Evolutionary conservation across 2,888 invertebrate genomes (phyloP).

Genomic region (Acholoe squamosa): DNA sequence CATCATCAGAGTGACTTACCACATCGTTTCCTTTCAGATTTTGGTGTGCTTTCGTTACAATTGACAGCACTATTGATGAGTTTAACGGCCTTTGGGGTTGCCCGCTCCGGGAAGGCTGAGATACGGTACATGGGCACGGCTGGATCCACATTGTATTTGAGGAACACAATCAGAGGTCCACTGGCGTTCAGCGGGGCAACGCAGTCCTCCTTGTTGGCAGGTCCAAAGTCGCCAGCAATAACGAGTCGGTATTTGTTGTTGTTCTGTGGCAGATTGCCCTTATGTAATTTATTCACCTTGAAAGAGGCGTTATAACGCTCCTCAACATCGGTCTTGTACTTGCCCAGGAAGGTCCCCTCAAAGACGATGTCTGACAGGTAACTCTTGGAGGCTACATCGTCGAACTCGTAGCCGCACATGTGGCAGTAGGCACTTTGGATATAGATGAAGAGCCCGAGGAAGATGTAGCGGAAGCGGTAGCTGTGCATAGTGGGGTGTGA

Average conservation of each 20-base stretch:
- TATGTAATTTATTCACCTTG: constrained; percentile 46
- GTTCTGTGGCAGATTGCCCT: constrained; percentile 44
- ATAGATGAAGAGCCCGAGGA: constrained; percentile 61
- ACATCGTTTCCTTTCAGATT: neutral
- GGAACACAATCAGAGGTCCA: constrained; percentile 42
- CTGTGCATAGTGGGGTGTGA: constrained; percentile 49
- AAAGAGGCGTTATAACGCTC: constrained; percentile 47
- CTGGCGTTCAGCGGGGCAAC: constrained; percentile 40
- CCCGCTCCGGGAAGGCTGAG: constrained; percentile 54
- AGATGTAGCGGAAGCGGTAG: constrained; percentile 62
- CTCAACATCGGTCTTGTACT: constrained; percentile 35
- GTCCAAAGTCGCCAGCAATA: constrained; percentile 63
- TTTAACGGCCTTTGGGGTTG: constrained; percentile 25
- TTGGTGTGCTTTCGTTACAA: neutral
- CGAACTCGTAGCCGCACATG: constrained; percentile 57
- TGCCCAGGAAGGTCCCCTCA: constrained; percentile 53
- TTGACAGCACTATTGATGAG: constrained; percentile 32
- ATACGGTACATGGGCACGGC: constrained; percentile 59
- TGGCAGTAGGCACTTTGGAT: constrained; percentile 34
- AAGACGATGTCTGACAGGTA: constrained; percentile 56
- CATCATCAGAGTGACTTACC: constrained; percentile 5
- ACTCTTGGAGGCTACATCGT: constrained; percentile 56
- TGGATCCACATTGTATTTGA: constrained; percentile 19
- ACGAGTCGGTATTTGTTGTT: constrained; percentile 31
- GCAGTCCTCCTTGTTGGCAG: constrained; percentile 24